Base-by-base conservation (phyloP, 2,888 invertebrate genomes). In the Pherbina coryleti region DNA sequence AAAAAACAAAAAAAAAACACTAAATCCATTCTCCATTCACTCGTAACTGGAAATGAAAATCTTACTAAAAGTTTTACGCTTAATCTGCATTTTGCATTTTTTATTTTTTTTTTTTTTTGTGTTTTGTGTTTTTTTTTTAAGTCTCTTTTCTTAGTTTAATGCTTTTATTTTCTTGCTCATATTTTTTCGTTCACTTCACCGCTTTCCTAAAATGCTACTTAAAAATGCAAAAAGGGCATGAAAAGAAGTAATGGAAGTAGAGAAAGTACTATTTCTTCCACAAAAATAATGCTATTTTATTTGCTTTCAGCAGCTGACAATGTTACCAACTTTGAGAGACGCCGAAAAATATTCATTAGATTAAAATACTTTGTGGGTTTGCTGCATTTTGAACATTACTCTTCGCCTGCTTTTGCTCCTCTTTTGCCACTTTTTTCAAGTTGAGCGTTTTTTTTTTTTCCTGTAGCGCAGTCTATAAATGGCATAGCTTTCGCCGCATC, bases 281-380 rank as follows among this genome's bases (percentile, higher is more conserved):
- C 62, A 2, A 62, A 66, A 66, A 34, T 66, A 66, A 66, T 75
- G 66, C 53, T 22, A 25, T 75, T 75, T 44, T 55, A 19, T 66
- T 57, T 74, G 64, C 53, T 53, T 53, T 53, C 53, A 44, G 22
- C 75, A 75, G 75, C 75, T 75, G 75, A 25, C 75, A 37, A 28
- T 78, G 78, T 64, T 74, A 51, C 71, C 69, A 73, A 75, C 77
- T 75, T 77, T 76, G 79, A 75, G 79, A 75, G 77, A 75, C 78
- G 75, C 73, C 77, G 75, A 79, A 80, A 80, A 79, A 80, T 80
- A 80, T 80, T 80, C 80, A 80, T 80, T 80, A 78, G 79, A 82
- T 81, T 81, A 81, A 64, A 62, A 74, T 74, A 62, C 64, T 74
- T 74, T 44, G 49, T 22, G 31, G 44, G 19, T 62, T 74, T 71